Base-by-base conservation (phyloP, 2,113 vertebrate genomes). In the Scopus umbretta region DNA sequence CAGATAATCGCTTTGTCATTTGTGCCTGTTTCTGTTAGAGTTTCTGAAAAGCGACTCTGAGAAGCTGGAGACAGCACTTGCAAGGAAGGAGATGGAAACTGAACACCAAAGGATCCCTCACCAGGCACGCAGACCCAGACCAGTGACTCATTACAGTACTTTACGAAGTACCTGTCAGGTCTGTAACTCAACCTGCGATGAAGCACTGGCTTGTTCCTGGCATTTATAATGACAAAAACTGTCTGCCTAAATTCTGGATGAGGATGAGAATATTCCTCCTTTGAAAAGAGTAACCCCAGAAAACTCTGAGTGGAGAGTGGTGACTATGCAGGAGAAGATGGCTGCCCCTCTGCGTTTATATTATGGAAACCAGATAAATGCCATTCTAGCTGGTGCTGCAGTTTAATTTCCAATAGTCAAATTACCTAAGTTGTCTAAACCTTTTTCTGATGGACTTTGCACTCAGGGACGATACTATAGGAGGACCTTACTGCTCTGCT, bases 1-100 rank as follows among this genome's bases (percentile, higher is more conserved):
- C 43, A 82, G 9, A 6, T 76, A 95, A 96, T 91, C 23, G 15
- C 45, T 95, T 94, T 96, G 92, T 93, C 90, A 86, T 82, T 94
- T 94, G 22, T 90, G 70, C 74, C 84, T 68, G 16, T 78, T 91
- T 70, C 65, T 58, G 59, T 50, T 15, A 47, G 32, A 65, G 27
- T 40, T 88, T 90, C 75, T 80, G 53, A 63, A 88, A 92, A 92
- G 82, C 50, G 40, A 27, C 53, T 78, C 47, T 42, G 45, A 80
- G 16, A 8, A 90, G 40, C 43, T 4, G 2, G 79, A 92, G 83
- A 80, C 42, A 32, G 63, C 47, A 58, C 42, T 55, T 62, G 30
- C 11, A 16, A 23, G 38, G 40, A 38, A 16, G 17, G 42, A 86
- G 63, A 29, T 63, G 56, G 76, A 90, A 74, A 91, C 21, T 0